phyloP scores from a whole-genome alignment of 2,797 vertebrate species.

The Decapterus maruadsi region DNA sequence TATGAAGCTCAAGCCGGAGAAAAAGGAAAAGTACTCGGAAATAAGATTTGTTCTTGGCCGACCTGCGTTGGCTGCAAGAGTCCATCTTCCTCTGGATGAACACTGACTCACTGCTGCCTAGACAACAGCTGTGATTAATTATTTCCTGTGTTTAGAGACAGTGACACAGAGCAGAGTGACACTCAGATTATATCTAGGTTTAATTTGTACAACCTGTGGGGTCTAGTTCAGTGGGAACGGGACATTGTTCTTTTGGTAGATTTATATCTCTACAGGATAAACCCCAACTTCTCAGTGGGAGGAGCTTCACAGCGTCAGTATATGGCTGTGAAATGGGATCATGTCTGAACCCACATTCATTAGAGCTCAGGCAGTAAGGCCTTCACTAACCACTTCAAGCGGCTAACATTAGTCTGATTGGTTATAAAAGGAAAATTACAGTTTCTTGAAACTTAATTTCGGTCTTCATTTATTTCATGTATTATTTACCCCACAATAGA shows the following conservation, averaged over 20 bases:
- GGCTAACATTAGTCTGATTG: not conserved
- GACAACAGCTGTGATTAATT: constrained; percentile 13
- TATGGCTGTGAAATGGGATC: not conserved
- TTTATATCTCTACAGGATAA: not conserved
- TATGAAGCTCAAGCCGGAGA: not conserved
- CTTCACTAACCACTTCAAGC: not conserved
- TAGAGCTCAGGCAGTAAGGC: not conserved
- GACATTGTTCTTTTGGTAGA: not conserved
- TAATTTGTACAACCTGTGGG: not conserved
- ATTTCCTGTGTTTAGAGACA: constrained; percentile 32
- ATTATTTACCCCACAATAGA: not conserved
- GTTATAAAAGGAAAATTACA: not conserved
- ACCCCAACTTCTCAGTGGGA: not conserved
- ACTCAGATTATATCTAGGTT: not conserved
- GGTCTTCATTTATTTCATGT: not conserved
- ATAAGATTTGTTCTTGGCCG: not conserved
- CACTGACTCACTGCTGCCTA: not conserved
- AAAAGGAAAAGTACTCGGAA: not conserved
- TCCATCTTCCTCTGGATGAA: not conserved
- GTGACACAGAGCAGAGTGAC: constrained; percentile 8
- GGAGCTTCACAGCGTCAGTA: not conserved
- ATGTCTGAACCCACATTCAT: not conserved
- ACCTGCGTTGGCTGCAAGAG: not conserved
- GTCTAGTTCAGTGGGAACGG: not conserved
- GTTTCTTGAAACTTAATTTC: not conserved